Evolutionary conservation across 2,888 invertebrate species (phyloP).

Genomic region (Limenitis arthemis): DNA sequence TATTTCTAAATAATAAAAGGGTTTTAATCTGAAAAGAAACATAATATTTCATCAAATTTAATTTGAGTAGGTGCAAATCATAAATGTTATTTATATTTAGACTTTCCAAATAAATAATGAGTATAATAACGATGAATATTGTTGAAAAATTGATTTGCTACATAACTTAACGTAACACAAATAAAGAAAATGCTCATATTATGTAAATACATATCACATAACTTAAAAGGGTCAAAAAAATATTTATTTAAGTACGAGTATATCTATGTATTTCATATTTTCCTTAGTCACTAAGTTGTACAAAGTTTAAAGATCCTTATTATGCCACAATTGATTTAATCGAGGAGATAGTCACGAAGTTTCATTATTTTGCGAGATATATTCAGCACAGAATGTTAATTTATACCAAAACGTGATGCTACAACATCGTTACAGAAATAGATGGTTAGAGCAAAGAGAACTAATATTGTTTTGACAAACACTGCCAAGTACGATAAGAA

Average conservation of each 20-base stretch:
- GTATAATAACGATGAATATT: too few relatives aligned
- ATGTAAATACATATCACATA: too few relatives aligned
- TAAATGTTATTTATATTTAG: too few relatives aligned
- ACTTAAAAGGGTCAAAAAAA: too few relatives aligned
- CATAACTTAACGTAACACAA: too few relatives aligned
- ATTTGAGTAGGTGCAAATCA: too few relatives aligned
- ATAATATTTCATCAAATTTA: too few relatives aligned
- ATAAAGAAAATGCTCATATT: too few relatives aligned
- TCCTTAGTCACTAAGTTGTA: not conserved
- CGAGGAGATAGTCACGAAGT: conserved; percentile 11
- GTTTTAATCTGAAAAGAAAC: too few relatives aligned
- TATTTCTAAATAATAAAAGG: too few relatives aligned
- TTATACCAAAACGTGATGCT: conserved; percentile 17
- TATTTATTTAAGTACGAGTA: not conserved
- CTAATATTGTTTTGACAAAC: conserved; percentile 6
- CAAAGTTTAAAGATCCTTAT: not conserved
- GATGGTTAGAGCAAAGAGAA: conserved; percentile 12
- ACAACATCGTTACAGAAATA: not conserved
- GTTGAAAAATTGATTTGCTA: too few relatives aligned
- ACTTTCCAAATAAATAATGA: too few relatives aligned
- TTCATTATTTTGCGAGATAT: conserved; percentile 9
- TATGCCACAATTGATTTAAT: conserved; percentile 4
- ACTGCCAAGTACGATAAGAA: conserved; percentile 3
- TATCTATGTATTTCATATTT: not conserved
- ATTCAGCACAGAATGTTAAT: conserved; percentile 10